Conservation (phyloP, 2,888 invertebrate genomes). For the Catocala nupta region DNA sequence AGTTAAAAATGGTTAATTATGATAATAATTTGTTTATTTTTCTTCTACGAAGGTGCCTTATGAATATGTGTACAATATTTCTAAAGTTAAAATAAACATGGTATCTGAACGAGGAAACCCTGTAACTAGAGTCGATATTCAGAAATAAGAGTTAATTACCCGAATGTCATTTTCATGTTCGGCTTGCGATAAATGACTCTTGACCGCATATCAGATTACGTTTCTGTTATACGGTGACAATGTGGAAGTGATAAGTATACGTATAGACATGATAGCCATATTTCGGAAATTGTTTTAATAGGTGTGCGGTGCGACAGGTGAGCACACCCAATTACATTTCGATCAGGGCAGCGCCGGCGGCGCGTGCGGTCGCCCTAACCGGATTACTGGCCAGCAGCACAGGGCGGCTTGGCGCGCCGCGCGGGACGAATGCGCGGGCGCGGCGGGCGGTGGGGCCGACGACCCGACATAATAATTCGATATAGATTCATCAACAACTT, state of each 20-base stretch:
- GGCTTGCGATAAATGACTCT: not conserved
- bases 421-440: constrained; percentile 31
- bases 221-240: not conserved
- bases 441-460: constrained; percentile 35
- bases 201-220: not conserved
- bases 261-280: constrained; percentile 9
- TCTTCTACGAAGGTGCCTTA: too few relatives aligned
- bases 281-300: constrained; percentile 53
- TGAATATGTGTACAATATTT: too few relatives aligned
- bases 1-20: too few relatives aligned
- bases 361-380: constrained; percentile 78
- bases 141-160: too few relatives aligned
- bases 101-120: too few relatives aligned
- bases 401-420: constrained; percentile 33
- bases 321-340: constrained; percentile 80
- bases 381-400: constrained; percentile 70
- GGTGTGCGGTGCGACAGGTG: constrained; percentile 68
- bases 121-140: too few relatives aligned
- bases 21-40: too few relatives aligned
- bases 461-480: constrained; percentile 58
- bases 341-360: constrained; percentile 72
- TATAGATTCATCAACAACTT: constrained; percentile 68
- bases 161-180: not conserved
- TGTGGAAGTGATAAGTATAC: not conserved
- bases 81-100: too few relatives aligned